These are phyloP conservation scores for Zapus hudsonius DNA, from an alignment of 2,113 vertebrate species.

Conservation along the genomic window DNA sequence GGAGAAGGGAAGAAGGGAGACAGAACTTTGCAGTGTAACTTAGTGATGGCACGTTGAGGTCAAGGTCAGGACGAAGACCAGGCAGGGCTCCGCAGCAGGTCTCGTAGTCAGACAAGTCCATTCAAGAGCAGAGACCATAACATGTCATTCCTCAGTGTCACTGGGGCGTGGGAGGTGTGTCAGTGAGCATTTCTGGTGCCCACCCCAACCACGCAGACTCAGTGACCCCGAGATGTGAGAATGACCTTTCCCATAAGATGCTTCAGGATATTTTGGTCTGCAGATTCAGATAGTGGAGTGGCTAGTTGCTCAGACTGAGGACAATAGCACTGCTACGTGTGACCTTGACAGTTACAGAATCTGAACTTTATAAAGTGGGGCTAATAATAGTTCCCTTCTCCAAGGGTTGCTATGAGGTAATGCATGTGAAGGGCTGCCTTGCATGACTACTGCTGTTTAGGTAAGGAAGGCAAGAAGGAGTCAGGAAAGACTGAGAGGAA, in stretches of 20 bases:
- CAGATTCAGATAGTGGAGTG: neutral
- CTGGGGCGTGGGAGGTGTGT: neutral
- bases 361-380: neutral
- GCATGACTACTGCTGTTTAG: neutral
- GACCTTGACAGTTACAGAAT: neutral
- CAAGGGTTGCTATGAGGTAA: neutral
- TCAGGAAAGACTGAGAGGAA: neutral
- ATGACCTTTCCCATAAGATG: neutral
- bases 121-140: neutral
- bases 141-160: neutral
- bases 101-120: neutral
- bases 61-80: neutral
- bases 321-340: neutral
- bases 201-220: neutral
- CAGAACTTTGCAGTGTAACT: neutral
- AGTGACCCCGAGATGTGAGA: neutral
- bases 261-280: neutral
- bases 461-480: neutral
- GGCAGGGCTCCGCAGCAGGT: neutral
- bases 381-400: neutral
- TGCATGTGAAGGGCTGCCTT: rapidly evolving
- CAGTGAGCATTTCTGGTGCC: neutral
- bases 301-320: neutral
- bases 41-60: neutral
- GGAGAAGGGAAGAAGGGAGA: neutral